Percentiles rank a stretch among this genome's conserved stretches.
Conservation (phyloP, 2,113 vertebrate species). For the Prietella phreatophila region DNA sequence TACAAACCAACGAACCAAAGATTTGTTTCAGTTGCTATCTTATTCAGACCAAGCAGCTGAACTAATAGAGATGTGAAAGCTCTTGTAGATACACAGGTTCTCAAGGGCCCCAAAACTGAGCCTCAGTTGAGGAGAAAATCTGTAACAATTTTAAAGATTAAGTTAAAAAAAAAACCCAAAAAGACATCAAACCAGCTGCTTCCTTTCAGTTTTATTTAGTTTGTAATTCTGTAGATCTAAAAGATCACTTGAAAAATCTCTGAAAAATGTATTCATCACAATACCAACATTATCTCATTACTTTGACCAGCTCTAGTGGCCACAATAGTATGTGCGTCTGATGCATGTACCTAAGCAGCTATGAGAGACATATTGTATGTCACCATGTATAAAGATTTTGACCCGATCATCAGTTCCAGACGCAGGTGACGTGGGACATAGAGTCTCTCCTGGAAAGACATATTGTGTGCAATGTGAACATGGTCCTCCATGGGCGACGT, state of each 20-base stretch:
- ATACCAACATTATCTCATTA: background rate
- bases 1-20: background rate
- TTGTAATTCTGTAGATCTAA: background rate
- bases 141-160: no score
- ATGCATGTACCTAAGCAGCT: background rate
- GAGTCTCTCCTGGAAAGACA: background rate
- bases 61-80: background rate
- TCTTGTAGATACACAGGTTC: no score
- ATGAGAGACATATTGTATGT: background rate
- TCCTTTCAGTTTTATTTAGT: background rate
- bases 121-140: background rate
- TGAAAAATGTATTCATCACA: background rate
- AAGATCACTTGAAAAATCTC: background rate
- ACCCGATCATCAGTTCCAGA: background rate
- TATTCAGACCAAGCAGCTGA: background rate
- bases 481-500: background rate
- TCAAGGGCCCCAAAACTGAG: no score
- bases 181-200: background rate
- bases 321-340: background rate
- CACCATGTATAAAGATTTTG: background rate
- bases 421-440: slow-evolving; percentile 25
- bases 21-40: background rate
- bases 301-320: background rate
- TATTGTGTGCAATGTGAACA: background rate
- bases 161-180: background rate